phyloP scores from a whole-genome alignment of 2,797 vertebrate species.

The Luscinia megarhynchos region DNA sequence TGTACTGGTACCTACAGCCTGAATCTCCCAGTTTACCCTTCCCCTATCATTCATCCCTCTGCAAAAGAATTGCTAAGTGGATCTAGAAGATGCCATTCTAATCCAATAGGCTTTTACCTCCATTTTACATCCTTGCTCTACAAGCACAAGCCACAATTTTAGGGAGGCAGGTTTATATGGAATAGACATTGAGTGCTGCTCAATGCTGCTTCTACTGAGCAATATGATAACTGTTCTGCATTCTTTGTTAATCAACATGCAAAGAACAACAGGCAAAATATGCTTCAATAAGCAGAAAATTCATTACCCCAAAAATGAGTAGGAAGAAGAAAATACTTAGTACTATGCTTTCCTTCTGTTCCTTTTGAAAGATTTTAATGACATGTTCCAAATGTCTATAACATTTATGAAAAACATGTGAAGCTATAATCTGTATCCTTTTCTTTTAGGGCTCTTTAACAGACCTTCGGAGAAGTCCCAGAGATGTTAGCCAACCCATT shows the following conservation, averaged over 20 bases:
- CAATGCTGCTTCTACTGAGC: neutral
- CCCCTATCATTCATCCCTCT: neutral
- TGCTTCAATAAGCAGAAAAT: slow-evolving; percentile 15
- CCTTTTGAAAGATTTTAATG: slow-evolving; percentile 29
- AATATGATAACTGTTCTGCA: neutral
- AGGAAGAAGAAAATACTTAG: neutral
- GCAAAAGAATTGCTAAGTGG: neutral
- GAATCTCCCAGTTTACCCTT: neutral
- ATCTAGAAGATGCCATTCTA: neutral
- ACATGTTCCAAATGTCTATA: neutral
- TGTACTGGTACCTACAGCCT: neutral
- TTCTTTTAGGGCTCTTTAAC: slow-evolving; percentile 44
- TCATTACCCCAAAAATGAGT: neutral
- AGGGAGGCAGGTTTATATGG: neutral
- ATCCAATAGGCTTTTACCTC: neutral
- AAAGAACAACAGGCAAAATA: neutral
- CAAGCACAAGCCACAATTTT: neutral
- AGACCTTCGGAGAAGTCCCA: slow-evolving; percentile 42
- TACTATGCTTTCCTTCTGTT: neutral
- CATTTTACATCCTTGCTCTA: neutral
- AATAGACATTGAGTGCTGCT: neutral
- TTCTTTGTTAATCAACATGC: neutral
- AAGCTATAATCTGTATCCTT: slow-evolving; percentile 28
- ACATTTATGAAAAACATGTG: slow-evolving; percentile 15
- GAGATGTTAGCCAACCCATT: slow-evolving; percentile 65